Evolutionary conservation across 2,113 vertebrate species (phyloP).

Genomic region (Coturnix japonica): DNA sequence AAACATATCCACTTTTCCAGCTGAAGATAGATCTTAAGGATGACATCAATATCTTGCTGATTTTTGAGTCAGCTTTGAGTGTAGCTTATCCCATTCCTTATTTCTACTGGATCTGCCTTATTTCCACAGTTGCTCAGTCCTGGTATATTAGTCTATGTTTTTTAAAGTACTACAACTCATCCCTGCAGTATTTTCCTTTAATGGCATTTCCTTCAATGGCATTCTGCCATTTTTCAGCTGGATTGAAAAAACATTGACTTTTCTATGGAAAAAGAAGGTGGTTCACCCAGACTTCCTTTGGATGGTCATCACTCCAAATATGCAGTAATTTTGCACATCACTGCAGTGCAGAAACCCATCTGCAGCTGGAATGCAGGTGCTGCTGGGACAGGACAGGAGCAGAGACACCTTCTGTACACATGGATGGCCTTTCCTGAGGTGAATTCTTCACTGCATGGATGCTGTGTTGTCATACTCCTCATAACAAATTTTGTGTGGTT

Average conservation of each 20-base stretch:
- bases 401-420: not conserved
- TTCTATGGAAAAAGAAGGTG: not conserved
- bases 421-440: not conserved
- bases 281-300: not conserved
- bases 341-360: not conserved
- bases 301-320: not conserved
- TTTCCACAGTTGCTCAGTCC: not conserved
- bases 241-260: not conserved
- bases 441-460: not conserved
- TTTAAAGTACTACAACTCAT: not conserved
- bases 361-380: not conserved
- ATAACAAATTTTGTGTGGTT: not conserved
- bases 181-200: not conserved
- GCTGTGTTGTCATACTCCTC: not conserved
- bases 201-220: not conserved
- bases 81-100: not conserved
- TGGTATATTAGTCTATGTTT: not conserved
- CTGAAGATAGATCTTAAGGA: not conserved
- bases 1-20: not conserved
- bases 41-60: not conserved
- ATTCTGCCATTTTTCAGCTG: not conserved
- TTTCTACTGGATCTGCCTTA: not conserved
- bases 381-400: not conserved
- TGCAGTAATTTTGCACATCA: fast-evolving
- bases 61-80: not conserved